These are phyloP conservation scores for Embiotoca jacksoni DNA, from an alignment of 2,113 vertebrate species.

Conservation along the genomic window DNA sequence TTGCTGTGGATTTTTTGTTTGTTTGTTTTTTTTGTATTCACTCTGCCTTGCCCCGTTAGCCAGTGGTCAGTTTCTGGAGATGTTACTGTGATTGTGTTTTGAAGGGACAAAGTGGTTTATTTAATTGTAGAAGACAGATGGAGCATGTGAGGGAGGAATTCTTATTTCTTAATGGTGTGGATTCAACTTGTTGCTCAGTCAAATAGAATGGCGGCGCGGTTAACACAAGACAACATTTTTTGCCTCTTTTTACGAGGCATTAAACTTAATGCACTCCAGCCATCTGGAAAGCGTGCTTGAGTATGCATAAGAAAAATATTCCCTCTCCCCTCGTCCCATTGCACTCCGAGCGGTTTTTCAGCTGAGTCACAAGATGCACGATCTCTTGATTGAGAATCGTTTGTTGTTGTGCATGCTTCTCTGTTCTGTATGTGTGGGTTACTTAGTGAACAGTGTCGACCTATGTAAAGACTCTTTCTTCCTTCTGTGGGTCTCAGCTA, in stretches of 20 bases:
- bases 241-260: slow-evolving; percentile 23
- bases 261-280: slow-evolving; percentile 42
- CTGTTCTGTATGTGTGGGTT: slow-evolving; percentile 42
- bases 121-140: background rate
- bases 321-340: slow-evolving; percentile 7
- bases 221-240: slow-evolving; percentile 30
- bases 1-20: slow-evolving; percentile 12
- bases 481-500: background rate
- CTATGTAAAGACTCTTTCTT: slow-evolving; percentile 22
- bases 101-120: slow-evolving; percentile 5
- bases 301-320: slow-evolving; percentile 26
- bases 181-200: slow-evolving; percentile 30
- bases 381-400: slow-evolving; percentile 30
- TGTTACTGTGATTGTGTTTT: background rate
- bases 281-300: slow-evolving; percentile 30
- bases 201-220: background rate
- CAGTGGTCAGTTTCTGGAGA: slow-evolving; percentile 22
- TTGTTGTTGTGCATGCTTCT: slow-evolving; percentile 65
- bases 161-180: slow-evolving; percentile 28
- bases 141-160: background rate
- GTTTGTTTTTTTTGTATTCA: slow-evolving; percentile 6
- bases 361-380: slow-evolving; percentile 35
- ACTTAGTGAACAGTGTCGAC: slow-evolving; percentile 27
- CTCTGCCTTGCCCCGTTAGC: background rate
- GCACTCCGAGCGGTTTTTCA: slow-evolving; percentile 30